These are phyloP conservation scores for Macrophya annulata DNA, from an alignment of 2,888 invertebrate genomes.

Conservation along the genomic window DNA sequence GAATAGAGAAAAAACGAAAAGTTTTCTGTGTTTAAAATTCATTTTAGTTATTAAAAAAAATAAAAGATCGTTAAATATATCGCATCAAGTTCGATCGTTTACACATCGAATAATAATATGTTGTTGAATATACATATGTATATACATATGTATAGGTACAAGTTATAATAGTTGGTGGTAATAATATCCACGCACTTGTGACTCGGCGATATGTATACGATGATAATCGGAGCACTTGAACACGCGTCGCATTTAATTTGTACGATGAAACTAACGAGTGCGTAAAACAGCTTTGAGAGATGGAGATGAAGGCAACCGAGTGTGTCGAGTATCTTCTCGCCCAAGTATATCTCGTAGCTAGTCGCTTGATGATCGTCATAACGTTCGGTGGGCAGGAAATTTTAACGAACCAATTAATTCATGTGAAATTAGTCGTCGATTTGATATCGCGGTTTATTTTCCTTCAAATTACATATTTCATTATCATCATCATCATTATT, in stretches of 20 bases:
- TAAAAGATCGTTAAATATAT: neutral
- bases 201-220: neutral
- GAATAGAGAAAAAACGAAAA: neutral
- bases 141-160: too few relatives aligned
- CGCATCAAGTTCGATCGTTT: neutral
- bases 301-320: neutral
- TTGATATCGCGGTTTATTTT: neutral
- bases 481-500: neutral
- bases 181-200: neutral
- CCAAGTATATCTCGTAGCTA: neutral
- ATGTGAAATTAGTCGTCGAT: neutral
- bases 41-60: neutral
- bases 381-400: neutral
- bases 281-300: constrained; percentile 17
- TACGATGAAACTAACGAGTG: constrained; percentile 32
- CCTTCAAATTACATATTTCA: neutral
- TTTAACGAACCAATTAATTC: constrained; percentile 42
- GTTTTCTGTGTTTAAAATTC: neutral
- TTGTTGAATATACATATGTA: too few relatives aligned
- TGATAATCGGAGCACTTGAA: constrained; percentile 38
- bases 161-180: neutral
- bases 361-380: neutral
- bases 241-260: constrained; percentile 46
- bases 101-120: neutral
- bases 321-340: constrained; percentile 23